Evolutionary conservation across 2,888 invertebrate genomes (phyloP).

Genomic region (Acleris literana): DNA sequence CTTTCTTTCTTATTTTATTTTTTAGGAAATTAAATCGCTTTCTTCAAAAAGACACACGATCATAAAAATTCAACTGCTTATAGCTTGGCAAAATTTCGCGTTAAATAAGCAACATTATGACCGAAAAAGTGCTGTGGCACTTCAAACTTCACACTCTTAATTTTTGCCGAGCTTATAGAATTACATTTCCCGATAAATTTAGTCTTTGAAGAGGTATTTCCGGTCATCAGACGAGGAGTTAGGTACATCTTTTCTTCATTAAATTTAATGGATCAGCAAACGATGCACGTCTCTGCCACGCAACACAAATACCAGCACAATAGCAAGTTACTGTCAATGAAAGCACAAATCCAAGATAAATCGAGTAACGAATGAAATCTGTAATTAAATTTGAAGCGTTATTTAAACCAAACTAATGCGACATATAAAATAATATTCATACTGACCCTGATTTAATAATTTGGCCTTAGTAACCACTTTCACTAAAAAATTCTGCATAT

Average conservation of each 20-base stretch:
- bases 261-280: slow-evolving; percentile 56
- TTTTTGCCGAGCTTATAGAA: no score
- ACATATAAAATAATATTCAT: not conserved
- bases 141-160: no score
- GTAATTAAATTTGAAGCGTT: slow-evolving; percentile 42
- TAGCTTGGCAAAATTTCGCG: no score
- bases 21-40: no score
- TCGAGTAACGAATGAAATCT: slow-evolving; percentile 83
- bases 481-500: slow-evolving; percentile 78
- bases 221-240: slow-evolving; percentile 1
- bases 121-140: no score
- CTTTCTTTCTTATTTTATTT: no score
- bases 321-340: slow-evolving; percentile 82
- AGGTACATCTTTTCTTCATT: slow-evolving; percentile 13
- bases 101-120: no score
- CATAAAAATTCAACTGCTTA: no score
- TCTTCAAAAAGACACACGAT: no score
- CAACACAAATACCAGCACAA: slow-evolving; percentile 81
- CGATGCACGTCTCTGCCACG: slow-evolving; percentile 67
- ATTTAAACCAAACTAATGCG: not conserved
- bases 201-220: not conserved
- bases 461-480: slow-evolving; percentile 77
- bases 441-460: slow-evolving; percentile 76
- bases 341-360: slow-evolving; percentile 83
- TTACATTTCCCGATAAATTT: slow-evolving; percentile 28